Evolutionary conservation across 2,888 invertebrate genomes (phyloP), one percentile per base, ranked within the genome.

Genomic region (Villa cingulata): DNA sequence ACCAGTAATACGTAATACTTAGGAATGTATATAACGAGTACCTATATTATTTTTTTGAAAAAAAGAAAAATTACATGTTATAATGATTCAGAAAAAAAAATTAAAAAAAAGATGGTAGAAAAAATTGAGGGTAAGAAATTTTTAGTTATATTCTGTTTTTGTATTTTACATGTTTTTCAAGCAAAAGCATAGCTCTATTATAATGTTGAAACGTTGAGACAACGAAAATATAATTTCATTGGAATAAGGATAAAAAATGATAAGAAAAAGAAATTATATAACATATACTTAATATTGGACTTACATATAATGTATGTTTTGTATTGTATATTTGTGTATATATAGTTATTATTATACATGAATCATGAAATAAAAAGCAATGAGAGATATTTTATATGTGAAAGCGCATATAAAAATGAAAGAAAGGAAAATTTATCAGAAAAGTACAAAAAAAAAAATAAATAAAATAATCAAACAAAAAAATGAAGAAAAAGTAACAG

Each of bases 161-260:
- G n/a, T n/a, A n/a, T n/a, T n/a, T n/a, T n/a, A n/a, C n/a, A n/a
- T n/a, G n/a, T n/a, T n/a, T n/a, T n/a, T n/a, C n/a, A n/a, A n/a
- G n/a, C n/a, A n/a, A n/a, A n/a, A n/a, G n/a, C n/a, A n/a, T n/a
- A n/a, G n/a, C n/a, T n/a, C n/a, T n/a, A n/a, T n/a, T n/a, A n/a
- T n/a, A n/a, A n/a, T n/a, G n/a, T 38, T 38, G 9, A 18, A 18
- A 43, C 38, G 43, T 48, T 48, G 43, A 42, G 39, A 43, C 48
- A 48, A 27, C 38, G 40, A 43, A 43, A 48, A 48, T 23, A 39
- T 48, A 43, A 43, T 48, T 48, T 40, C 36, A 43, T 20, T 39
- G 29, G 43, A 34, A 16, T 34, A 39, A 32, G 36, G 43, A 34
- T 17, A 47, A 38, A 43, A 36, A 39, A 43, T 42, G 42, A 48